Base-by-base conservation (phyloP, 2,113 vertebrate genomes). In the Upupa epops region DNA sequence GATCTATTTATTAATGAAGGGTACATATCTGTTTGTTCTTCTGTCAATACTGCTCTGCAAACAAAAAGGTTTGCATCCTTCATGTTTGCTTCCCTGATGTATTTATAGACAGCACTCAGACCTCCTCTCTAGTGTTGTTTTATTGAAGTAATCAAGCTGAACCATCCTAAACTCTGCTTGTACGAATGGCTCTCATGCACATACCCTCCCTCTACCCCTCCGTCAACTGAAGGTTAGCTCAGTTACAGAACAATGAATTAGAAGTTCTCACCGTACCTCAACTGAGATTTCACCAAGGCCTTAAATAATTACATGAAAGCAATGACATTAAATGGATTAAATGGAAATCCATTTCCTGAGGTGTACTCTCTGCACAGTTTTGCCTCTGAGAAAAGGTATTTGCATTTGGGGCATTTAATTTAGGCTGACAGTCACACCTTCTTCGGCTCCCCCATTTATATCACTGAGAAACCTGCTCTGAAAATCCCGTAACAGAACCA, bases 91-190 rank as follows among this genome's bases (percentile, higher is more conserved):
- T 82, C 48, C 54, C 73, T 70, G 49, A 40, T 78, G 10, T 88
- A 92, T 93, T 89, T 79, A 90, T 82, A 79, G 78, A 72, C 17
- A 87, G 66, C 78, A 72, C 86, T 72, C 7, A 0, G 55, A 64
- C 48, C n/a, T 51, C 60, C 64, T 89, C 51, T 90, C 66, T 65
- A 54, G 0, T 84, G 90, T 73, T 65, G 32, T 91, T 88, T 86
- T 55, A 48, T 17, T 77, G 56, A 82, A 71, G 76, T 82, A 93
- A 96, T 92, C 91, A 94, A 88, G 60, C 56, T 78, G 52, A 88
- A 52, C 56, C 42, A 64, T 66, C 34, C 77, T 92, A 91, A 87
- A 77, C 72, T 49, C 26, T 78, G 40, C 68, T 81, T 48, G 28
- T 40, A 42, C 3, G 1, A 72, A 80, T 89, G 55, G 66, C 32